Conservation (phyloP, 2,113 vertebrate genomes). For the Galeopterus variegatus region DNA sequence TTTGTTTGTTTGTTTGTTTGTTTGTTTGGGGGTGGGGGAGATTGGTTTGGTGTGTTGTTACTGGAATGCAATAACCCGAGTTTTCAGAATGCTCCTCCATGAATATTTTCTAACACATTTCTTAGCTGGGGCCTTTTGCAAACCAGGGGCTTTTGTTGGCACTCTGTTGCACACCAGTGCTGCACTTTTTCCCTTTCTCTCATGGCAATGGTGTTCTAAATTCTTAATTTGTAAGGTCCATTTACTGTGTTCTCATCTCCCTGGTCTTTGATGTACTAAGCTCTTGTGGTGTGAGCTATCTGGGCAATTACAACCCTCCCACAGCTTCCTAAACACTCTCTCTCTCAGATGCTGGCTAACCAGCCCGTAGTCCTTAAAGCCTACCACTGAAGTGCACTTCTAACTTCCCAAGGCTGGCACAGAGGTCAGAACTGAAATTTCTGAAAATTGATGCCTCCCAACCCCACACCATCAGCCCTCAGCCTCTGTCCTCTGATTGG, state of each 20-base stretch:
- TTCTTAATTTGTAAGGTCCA: background rate
- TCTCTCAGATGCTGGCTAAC: background rate
- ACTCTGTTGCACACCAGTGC: background rate
- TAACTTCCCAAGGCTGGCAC: background rate
- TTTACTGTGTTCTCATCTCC: background rate
- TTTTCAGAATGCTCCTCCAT: background rate
- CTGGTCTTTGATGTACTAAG: background rate
- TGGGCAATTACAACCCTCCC: background rate
- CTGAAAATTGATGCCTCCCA: background rate
- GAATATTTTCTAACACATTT: background rate
- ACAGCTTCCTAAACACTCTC: background rate
- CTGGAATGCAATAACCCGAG: background rate
- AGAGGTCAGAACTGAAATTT: background rate
- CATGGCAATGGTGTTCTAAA: background rate
- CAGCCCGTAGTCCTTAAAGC: background rate
- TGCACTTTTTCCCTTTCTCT: background rate
- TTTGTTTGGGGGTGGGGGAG: background rate
- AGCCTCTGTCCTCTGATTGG: background rate
- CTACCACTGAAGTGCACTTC: background rate
- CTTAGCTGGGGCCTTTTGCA: background rate
- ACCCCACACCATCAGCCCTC: rapidly evolving
- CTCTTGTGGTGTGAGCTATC: background rate
- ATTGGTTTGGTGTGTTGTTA: background rate
- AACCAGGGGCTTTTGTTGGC: background rate
- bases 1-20: background rate